Conservation (phyloP, 2,888 invertebrate species). For the Ferdinandea cuprea region DNA sequence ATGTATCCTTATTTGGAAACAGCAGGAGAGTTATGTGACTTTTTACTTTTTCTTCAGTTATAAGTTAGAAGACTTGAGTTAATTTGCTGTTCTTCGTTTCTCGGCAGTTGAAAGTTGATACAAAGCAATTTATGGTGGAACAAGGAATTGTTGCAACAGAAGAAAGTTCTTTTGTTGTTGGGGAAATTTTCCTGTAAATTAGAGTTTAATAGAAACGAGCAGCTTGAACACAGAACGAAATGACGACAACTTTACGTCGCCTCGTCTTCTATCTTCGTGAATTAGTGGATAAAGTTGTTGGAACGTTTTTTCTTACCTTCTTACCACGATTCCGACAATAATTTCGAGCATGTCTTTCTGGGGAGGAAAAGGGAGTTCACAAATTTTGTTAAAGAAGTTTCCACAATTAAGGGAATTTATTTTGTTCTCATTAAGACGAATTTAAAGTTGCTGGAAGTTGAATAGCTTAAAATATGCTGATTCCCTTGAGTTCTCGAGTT, state of each 20-base stretch:
- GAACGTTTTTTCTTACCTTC: background rate
- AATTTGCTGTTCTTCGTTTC: background rate
- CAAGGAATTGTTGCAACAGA: background rate
- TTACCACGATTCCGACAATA: background rate
- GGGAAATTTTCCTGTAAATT: background rate
- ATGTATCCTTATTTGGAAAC: background rate
- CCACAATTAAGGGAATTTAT: background rate
- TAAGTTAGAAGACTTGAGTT: background rate
- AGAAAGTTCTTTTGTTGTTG: background rate
- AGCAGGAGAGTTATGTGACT: background rate
- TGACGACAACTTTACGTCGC: conserved; percentile 5
- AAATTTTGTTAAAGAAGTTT: background rate
- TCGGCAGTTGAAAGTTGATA: background rate
- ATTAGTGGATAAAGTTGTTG: background rate
- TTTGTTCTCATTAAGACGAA: too few species aligned
- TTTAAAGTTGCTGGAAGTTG: too few species aligned
- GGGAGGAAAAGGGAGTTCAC: background rate
- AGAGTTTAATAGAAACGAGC: background rate
- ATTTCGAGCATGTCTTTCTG: too few species aligned
- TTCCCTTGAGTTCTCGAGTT: too few species aligned
- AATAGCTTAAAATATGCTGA: too few species aligned
- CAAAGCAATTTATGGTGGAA: background rate
- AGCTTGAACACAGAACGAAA: background rate
- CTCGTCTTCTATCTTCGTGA: background rate
- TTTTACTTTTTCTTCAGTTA: background rate